Conservation (phyloP, 2,888 invertebrate genomes). For the Dynastes hyllus region DNA sequence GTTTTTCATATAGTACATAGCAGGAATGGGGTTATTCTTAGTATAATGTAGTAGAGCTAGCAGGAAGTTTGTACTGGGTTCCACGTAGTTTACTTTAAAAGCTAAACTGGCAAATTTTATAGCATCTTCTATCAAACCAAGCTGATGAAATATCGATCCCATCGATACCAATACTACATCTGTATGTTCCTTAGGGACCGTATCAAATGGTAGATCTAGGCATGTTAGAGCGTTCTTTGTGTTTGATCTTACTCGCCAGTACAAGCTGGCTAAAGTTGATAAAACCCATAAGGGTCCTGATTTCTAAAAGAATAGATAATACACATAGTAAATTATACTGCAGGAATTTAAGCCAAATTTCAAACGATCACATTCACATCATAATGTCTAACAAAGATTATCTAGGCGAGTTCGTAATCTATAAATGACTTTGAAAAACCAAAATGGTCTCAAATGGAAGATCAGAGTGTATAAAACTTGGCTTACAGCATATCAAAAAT, state of each 20-base stretch:
- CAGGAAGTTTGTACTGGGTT: slow-evolving; percentile 84
- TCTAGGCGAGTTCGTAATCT: too few species aligned
- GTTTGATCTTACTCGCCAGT: slow-evolving; percentile 85
- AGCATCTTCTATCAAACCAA: slow-evolving; percentile 79
- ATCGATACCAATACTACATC: slow-evolving; percentile 82
- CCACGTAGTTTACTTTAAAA: slow-evolving; percentile 75
- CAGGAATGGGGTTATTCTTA: slow-evolving; percentile 77
- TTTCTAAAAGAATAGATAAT: slow-evolving; percentile 72
- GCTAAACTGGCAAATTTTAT: slow-evolving; percentile 77
- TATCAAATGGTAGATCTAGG: slow-evolving; percentile 76
- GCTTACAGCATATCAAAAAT: too few species aligned
- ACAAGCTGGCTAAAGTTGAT: slow-evolving; percentile 82
- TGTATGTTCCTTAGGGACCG: slow-evolving; percentile 75
- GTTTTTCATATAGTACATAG: slow-evolving; percentile 78
- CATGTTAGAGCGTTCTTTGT: slow-evolving; percentile 81
- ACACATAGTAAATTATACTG: too few species aligned
- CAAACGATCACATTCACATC: too few species aligned
- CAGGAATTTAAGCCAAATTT: too few species aligned
- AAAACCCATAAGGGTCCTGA: slow-evolving; percentile 84
- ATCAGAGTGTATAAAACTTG: too few species aligned
- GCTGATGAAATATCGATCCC: slow-evolving; percentile 80
- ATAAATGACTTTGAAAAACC: too few species aligned
- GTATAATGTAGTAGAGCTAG: slow-evolving; percentile 78
- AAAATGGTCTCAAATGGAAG: too few species aligned
- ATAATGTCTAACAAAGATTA: too few species aligned